A percentile compares a stretch with the other conserved stretches of the same genome.
phyloP scores from a whole-genome alignment of 2,113 vertebrate species.

The Canis aureus region DNA sequence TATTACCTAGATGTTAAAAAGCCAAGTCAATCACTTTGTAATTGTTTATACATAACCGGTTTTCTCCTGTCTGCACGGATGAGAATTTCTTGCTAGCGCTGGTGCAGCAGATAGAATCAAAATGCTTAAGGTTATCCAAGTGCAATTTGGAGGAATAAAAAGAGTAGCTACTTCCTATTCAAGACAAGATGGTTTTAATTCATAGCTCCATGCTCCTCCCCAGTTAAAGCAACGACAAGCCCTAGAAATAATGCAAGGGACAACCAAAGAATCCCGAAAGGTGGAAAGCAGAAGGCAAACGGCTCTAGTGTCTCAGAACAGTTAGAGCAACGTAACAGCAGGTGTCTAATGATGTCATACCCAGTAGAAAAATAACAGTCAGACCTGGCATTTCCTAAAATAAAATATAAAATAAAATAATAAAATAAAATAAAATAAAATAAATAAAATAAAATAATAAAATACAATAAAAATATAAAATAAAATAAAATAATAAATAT shows the following conservation, averaged over 20 bases:
- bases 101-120: not conserved
- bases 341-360: not conserved
- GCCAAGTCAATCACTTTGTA: accelerated
- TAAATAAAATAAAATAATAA: too few species aligned
- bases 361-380: accelerated
- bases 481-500: too few species aligned
- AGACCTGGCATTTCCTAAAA: too few species aligned
- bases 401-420: too few species aligned
- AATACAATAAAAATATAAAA: too few species aligned
- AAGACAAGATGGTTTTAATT: not conserved
- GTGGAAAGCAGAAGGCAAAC: not conserved
- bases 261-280: not conserved
- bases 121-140: not conserved
- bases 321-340: not conserved
- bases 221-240: too few species aligned
- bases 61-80: not conserved
- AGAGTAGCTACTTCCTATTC: not conserved
- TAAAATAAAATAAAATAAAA: too few species aligned
- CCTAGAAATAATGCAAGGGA: not conserved
- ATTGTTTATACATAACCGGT: not conserved
- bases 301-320: not conserved
- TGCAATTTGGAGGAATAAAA: accelerated
- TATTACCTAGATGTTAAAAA: not conserved
- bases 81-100: not conserved
- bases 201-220: accelerated